A percentile compares a stretch with the other conserved stretches of the same genome.
These are phyloP conservation scores for Eilema caniola DNA, from an alignment of 2,888 invertebrate genomes.

Conservation along the genomic window DNA sequence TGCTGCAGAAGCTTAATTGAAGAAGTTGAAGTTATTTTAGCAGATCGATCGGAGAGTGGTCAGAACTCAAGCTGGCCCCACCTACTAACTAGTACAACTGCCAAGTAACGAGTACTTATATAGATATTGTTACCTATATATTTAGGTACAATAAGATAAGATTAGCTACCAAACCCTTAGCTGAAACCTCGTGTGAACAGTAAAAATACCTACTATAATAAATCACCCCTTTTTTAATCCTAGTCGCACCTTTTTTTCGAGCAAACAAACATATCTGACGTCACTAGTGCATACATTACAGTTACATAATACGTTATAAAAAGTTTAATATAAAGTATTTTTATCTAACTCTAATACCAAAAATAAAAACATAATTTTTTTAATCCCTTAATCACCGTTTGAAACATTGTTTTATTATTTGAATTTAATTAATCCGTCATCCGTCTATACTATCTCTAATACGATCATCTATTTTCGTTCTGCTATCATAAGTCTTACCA, in stretches of 20 bases:
- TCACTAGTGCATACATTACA: not conserved
- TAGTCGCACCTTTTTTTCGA: not conserved
- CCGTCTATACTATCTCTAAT: not conserved
- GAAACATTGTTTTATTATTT: not conserved
- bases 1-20: too few relatives aligned
- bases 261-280: not conserved
- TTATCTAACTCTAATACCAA: not conserved
- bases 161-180: not conserved
- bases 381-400: not conserved
- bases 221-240: not conserved
- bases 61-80: too few relatives aligned
- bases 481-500: not conserved
- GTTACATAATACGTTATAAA: not conserved
- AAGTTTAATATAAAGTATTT: not conserved
- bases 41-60: too few relatives aligned
- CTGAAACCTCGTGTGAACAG: not conserved
- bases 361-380: not conserved
- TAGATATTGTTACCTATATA: not conserved
- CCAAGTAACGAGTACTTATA: too few relatives aligned
- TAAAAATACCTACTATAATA: not conserved
- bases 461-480: not conserved
- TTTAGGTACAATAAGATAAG: not conserved
- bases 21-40: too few relatives aligned
- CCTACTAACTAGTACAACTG: too few relatives aligned
- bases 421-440: not conserved